A percentile compares a stretch with the other conserved stretches of the same genome.
Evolutionary conservation across 1,140 invertebrate species (phyloP).

Genomic region (Bombus terrestris): DNA sequence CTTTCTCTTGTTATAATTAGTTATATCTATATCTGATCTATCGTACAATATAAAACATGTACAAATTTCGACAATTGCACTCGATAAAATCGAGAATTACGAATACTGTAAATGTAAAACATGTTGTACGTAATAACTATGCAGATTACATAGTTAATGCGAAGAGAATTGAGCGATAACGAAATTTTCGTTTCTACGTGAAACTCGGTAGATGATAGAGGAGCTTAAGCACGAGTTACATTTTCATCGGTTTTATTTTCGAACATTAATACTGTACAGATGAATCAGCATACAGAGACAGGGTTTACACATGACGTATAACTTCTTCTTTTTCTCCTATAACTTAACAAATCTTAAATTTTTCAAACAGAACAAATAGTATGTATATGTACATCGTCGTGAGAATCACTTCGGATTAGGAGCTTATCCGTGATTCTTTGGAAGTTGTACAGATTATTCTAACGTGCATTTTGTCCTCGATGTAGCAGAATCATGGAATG

Average conservation of each 20-base stretch:
- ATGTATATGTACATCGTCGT: constrained; percentile 71
- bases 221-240: background rate
- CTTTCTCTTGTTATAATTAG: background rate
- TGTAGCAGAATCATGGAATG: constrained; percentile 79
- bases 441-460: constrained; percentile 70
- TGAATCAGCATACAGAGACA: constrained; percentile 71
- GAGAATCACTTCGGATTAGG: constrained; percentile 69
- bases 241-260: constrained; percentile 71
- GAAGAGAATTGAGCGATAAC: no score
- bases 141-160: no score
- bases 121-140: no score
- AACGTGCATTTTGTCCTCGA: constrained; percentile 70
- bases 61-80: background rate
- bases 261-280: constrained; percentile 80
- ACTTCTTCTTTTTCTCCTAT: constrained; percentile 49
- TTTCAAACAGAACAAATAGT: constrained; percentile 51
- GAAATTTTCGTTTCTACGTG: no score
- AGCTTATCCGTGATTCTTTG: constrained; percentile 70
- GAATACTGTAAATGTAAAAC: no score
- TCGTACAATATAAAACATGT: no score
- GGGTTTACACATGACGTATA: constrained; percentile 70
- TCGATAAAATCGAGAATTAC: background rate
- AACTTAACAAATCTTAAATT: constrained; percentile 49
- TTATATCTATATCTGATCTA: background rate
- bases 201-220: no score